phyloP scores from a whole-genome alignment of 2,797 vertebrate genomes.

The Propithecus perrieri region DNA sequence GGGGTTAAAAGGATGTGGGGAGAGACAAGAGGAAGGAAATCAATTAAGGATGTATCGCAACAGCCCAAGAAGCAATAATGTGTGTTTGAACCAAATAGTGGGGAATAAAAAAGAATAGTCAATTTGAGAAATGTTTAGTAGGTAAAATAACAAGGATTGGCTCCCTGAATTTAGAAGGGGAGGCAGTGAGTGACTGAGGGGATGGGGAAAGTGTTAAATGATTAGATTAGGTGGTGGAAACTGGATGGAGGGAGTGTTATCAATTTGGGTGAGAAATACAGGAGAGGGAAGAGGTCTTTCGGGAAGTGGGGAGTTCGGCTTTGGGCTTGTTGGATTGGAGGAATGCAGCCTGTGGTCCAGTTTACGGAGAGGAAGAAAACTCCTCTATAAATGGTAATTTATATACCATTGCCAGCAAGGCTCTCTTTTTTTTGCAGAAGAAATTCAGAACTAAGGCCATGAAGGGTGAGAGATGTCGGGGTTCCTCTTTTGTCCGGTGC shows the following conservation, averaged over 20 bases:
- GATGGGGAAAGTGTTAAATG: neutral
- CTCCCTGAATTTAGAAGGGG: neutral
- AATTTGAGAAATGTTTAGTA: neutral
- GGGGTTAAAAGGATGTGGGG: neutral
- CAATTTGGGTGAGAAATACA: neutral
- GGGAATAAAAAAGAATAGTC: neutral
- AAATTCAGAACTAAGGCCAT: neutral
- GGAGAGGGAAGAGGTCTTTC: neutral
- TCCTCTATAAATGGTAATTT: too few species aligned
- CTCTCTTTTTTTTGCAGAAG: neutral
- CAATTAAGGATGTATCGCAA: neutral
- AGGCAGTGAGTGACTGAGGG: neutral
- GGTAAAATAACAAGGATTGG: neutral
- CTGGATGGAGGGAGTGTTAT: neutral
- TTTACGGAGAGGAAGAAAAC: neutral
- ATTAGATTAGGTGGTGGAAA: neutral
- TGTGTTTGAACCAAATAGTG: neutral
- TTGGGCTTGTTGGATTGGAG: neutral
- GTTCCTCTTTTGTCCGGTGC: neutral
- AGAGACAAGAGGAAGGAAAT: neutral
- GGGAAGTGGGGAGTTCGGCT: neutral
- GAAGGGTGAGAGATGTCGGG: neutral
- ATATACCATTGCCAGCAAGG: neutral
- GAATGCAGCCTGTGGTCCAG: neutral
- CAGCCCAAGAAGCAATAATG: neutral